Evolutionary conservation across 2,888 invertebrate genomes (phyloP).

Genomic region (Colletes collaris): DNA sequence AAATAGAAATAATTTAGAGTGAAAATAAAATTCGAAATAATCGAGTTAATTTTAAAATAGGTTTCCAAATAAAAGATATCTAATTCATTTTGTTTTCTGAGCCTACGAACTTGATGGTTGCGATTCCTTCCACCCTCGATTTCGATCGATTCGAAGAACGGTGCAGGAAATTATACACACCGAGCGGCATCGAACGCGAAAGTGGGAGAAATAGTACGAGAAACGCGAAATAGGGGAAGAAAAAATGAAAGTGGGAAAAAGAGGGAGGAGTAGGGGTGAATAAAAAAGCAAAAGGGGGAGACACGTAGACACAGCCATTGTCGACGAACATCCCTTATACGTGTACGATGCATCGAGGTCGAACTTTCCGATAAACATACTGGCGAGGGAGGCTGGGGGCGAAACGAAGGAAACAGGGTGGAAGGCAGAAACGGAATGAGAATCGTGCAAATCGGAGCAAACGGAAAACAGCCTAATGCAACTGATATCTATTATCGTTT

Average conservation of each 20-base stretch:
- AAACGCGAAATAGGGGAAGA: conserved; percentile 11
- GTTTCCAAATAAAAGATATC: neutral
- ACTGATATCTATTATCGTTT: no score
- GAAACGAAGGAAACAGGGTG: conserved; percentile 34
- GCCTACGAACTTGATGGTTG: neutral
- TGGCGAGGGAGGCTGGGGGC: conserved; percentile 13
- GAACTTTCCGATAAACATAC: conserved; percentile 68
- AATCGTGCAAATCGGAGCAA: conserved; percentile 53
- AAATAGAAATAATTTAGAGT: neutral
- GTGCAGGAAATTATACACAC: conserved; percentile 38
- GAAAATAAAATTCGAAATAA: neutral
- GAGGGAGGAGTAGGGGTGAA: neutral
- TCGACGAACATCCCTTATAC: conserved; percentile 59
- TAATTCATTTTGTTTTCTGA: neutral
- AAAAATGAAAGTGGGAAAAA: neutral
- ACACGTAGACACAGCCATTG: conserved; percentile 54
- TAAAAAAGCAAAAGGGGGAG: conserved; percentile 9
- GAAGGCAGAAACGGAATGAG: conserved; percentile 46
- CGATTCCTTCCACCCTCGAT: conserved; percentile 15
- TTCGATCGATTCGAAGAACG: conserved; percentile 27
- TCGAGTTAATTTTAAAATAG: neutral
- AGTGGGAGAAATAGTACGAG: neutral
- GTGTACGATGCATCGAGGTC: conserved; percentile 64
- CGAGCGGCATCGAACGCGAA: conserved; percentile 18
- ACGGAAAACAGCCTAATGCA: neutral